These are phyloP conservation scores for Eupelmus urozonus DNA, from an alignment of 2,888 invertebrate species.

Conservation along the genomic window DNA sequence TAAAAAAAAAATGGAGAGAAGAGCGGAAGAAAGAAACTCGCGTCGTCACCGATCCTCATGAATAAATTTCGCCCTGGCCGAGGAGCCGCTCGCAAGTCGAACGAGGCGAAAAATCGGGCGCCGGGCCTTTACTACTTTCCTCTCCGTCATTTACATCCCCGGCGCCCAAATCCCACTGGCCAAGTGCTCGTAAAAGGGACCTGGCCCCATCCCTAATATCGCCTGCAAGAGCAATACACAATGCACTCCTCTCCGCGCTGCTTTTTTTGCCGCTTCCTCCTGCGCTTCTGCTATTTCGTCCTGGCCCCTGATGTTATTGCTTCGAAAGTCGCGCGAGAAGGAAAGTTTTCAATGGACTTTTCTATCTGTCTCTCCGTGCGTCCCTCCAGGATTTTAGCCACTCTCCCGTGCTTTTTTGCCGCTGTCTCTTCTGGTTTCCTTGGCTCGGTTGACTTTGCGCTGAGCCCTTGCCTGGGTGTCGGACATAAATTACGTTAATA, in stretches of 20 bases:
- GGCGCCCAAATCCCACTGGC: constrained; percentile 62
- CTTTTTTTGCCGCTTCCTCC: neutral
- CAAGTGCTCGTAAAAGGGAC: constrained; percentile 72
- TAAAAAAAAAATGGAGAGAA: constrained; percentile 19
- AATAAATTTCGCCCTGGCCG: constrained; percentile 53
- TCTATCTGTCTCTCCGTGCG: constrained; percentile 18
- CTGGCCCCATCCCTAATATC: constrained; percentile 57
- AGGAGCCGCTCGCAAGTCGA: constrained; percentile 23
- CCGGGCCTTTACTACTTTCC: constrained; percentile 67
- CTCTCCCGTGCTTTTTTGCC: constrained; percentile 17
- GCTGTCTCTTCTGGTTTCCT: constrained; percentile 12
- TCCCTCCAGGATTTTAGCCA: constrained; percentile 29
- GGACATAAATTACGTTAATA: constrained; percentile 36
- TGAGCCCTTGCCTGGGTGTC: neutral
- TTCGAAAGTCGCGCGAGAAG: constrained; percentile 22
- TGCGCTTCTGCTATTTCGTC: neutral
- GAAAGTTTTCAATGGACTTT: constrained; percentile 53
- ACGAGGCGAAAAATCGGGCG: constrained; percentile 46
- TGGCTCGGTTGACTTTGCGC: neutral
- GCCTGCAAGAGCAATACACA: constrained; percentile 22
- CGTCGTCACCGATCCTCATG: constrained; percentile 52
- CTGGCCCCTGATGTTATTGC: constrained; percentile 36
- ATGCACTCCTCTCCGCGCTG: constrained; percentile 21
- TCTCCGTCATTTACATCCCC: constrained; percentile 58
- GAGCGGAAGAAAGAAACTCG: constrained; percentile 5